Conservation (phyloP, 2,888 invertebrate genomes). For the Conomelus anceps region DNA sequence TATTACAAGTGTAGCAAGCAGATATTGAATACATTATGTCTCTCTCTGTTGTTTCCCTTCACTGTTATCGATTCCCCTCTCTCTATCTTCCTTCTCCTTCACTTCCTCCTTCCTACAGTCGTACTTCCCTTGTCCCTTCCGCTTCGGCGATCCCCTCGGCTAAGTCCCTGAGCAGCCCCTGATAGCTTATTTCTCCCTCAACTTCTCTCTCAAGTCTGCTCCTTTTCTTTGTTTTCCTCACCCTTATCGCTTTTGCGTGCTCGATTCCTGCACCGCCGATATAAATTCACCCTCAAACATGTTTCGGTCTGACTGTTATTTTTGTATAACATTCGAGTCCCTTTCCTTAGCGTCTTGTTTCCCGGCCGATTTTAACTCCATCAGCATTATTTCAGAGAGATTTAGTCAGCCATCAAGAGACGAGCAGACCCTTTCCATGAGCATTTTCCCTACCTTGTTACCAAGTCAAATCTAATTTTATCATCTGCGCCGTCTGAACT, state of each 20-base stretch:
- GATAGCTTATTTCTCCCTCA: background rate
- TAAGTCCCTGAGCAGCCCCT: background rate
- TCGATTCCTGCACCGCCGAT: background rate
- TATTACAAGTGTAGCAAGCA: slow-evolving; percentile 12
- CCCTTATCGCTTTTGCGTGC: background rate
- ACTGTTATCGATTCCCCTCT: background rate
- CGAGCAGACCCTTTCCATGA: background rate
- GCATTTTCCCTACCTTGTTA: background rate
- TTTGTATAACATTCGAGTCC: background rate
- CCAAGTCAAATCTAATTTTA: background rate
- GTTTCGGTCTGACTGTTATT: background rate
- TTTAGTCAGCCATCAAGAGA: background rate
- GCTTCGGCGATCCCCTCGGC: background rate
- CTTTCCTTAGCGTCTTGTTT: background rate
- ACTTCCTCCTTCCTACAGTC: background rate
- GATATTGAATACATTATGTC: slow-evolving; percentile 23
- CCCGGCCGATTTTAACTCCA: background rate
- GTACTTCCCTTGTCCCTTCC: no score
- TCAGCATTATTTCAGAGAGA: background rate
- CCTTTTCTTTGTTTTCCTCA: background rate
- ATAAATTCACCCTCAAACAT: background rate
- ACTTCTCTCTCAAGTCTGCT: background rate
- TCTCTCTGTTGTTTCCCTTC: slow-evolving; percentile 15
- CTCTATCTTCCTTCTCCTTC: background rate
- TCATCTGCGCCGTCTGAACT: background rate